Percentiles rank a stretch among this genome's conserved stretches.
Conservation (phyloP, 2,113 vertebrate species). For the Pituophis catenifer region DNA sequence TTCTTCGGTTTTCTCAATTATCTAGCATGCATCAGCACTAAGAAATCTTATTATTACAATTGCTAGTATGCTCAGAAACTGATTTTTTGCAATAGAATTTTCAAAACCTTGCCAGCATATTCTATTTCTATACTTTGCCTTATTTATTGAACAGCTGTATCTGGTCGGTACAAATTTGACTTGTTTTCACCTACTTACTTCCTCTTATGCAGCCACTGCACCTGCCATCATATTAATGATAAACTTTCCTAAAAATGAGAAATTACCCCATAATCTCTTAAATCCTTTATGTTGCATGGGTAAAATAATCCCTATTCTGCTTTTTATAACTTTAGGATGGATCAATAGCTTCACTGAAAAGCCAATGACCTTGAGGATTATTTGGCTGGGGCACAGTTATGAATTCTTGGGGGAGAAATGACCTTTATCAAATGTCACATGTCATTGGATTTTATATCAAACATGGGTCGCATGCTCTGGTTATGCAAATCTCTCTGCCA, state of each 20-base stretch:
- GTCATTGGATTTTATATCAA: constrained; percentile 99
- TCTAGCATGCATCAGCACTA: background rate
- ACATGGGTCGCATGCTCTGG: constrained; percentile 96
- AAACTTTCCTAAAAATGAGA: background rate
- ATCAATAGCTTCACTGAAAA: constrained; percentile 34
- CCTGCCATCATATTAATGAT: background rate
- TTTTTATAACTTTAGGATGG: background rate
- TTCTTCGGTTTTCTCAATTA: background rate
- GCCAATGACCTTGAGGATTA: constrained; percentile 53
- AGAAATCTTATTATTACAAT: background rate
- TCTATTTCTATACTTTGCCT: background rate
- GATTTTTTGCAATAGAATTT: background rate
- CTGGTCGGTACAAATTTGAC: background rate
- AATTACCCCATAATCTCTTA: background rate
- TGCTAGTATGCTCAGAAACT: background rate
- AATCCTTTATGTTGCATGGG: background rate
- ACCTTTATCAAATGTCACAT: constrained; percentile 99
- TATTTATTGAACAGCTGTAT: background rate
- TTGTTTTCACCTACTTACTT: background rate
- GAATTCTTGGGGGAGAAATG: constrained; percentile 89
- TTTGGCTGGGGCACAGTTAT: constrained; percentile 74
- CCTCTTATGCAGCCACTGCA: background rate
- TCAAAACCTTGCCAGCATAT: background rate
- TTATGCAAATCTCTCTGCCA: constrained; percentile 98
- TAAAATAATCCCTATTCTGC: background rate